Conservation (phyloP, 30 jellyfish, hydroid and myxozoan species). For the Hydractinia symbiolongicarpus region DNA sequence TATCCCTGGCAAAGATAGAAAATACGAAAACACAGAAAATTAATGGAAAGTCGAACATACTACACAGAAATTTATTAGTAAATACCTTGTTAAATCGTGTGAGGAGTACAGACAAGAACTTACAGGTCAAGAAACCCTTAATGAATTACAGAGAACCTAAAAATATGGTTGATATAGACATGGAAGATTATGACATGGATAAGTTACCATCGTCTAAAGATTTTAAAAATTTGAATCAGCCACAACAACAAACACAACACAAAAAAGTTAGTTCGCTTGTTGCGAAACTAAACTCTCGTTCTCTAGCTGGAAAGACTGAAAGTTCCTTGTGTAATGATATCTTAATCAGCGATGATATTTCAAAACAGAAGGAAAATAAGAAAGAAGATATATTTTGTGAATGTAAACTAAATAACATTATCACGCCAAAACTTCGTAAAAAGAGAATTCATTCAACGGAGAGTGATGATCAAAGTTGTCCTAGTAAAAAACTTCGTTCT, state of each 20-base stretch:
- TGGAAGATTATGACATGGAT: constrained; percentile 28
- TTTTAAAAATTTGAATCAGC: not conserved
- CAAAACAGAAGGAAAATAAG: constrained; percentile 4
- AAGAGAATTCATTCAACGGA: constrained; percentile 25
- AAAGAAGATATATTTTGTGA: constrained; percentile 19
- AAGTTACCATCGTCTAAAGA: constrained; percentile 21
- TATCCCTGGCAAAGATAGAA: constrained; percentile 29
- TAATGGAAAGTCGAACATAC: constrained; percentile 22
- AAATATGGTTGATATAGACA: constrained; percentile 18
- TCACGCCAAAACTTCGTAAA: not conserved
- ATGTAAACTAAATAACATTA: not conserved
- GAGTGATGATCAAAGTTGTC: constrained; percentile 8
- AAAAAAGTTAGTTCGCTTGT: constrained; percentile 17
- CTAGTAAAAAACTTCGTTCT: constrained; percentile 39
- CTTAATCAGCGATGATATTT: not conserved
- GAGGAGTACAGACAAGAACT: constrained; percentile 21
- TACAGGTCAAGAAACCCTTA: constrained; percentile 15
- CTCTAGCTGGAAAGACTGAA: not conserved
- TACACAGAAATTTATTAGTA: constrained; percentile 28
- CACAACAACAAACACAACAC: constrained; percentile 18
- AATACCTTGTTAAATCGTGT: constrained; percentile 26
- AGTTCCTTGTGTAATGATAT: not conserved
- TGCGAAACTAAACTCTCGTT: constrained; percentile 25
- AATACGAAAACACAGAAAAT: constrained; percentile 18
- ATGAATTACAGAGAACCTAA: constrained; percentile 36